Base-by-base conservation (phyloP, 1,140 invertebrate genomes). In the Nilaparvata lugens region DNA sequence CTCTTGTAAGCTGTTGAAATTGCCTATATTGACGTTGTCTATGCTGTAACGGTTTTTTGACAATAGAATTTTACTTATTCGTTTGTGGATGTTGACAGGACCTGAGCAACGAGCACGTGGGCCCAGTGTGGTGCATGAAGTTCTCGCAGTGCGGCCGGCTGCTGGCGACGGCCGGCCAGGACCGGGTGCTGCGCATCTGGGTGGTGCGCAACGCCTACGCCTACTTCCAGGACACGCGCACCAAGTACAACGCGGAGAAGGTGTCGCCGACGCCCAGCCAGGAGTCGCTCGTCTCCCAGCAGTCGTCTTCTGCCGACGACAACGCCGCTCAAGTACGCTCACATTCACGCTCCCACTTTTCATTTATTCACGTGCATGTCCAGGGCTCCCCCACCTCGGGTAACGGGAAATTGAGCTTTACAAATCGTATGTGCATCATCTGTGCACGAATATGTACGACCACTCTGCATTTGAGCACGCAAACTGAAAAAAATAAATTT, bases 51-150 rank as follows among this genome's bases (percentile, higher is more conserved):
- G n/a, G n/a, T n/a, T n/a, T n/a, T n/a, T n/a, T n/a, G n/a, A n/a
- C n/a, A n/a, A n/a, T n/a, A n/a, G n/a, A n/a, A n/a, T n/a, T n/a
- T n/a, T n/a, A n/a, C n/a, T n/a, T n/a, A n/a, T n/a, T n/a, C n/a
- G n/a, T n/a, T n/a, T n/a, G n/a, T n/a, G n/a, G n/a, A n/a, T n/a
- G n/a, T n/a, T n/a, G n/a, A n/a, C 66, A 81, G 76, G 91, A 94
- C 71, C 75, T 94, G 53, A 83, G 81, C 66, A 85, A 86, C 1
- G 91, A 91, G 67, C 93, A 97, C 71, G 82, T 83, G 5, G 92
- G 93, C 28, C 91, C 96, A 3, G 89, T 98, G 65, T 99, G 96
- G 96, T 96, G 93, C 64, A 97, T 98, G 89, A 97, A 98, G 76
- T 98, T 98, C 73, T 97, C 94, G 51, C 87, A 85, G 23, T 97